Evolutionary conservation across 2,797 vertebrate species (phyloP).

Genomic region (Siniperca undulata): DNA sequence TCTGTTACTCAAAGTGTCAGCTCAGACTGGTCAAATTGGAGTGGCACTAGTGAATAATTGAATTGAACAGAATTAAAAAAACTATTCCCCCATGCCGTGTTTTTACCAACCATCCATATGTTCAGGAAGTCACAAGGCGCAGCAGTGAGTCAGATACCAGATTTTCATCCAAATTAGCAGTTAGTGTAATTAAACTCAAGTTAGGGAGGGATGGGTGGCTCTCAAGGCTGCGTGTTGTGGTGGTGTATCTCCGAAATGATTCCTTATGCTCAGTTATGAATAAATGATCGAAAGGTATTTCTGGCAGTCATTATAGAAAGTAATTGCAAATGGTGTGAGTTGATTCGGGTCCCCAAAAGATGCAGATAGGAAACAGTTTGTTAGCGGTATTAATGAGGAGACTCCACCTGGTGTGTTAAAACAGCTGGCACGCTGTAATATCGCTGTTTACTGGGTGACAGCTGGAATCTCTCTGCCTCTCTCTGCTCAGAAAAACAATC

Average conservation of each 20-base stretch:
- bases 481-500: conserved; percentile 1
- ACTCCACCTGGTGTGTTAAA: conserved; percentile 78
- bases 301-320: conserved; percentile 70
- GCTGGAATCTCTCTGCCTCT: conserved; percentile 50
- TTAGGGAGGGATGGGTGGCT: conserved; percentile 12
- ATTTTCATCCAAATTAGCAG: conserved; percentile 77
- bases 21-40: conserved; percentile 19
- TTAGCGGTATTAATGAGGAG: conserved; percentile 77
- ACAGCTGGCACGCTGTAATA: conserved; percentile 71
- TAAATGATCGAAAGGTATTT: conserved; percentile 68
- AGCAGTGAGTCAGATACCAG: conserved; percentile 63
- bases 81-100: conserved; percentile 15
- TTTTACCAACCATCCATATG: conserved; percentile 73
- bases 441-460: conserved; percentile 55
- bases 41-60: conserved; percentile 31
- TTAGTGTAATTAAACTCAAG: conserved; percentile 71
- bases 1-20: background rate
- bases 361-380: conserved; percentile 78
- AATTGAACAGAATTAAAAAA: conserved; percentile 36
- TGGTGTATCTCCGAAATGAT: conserved; percentile 50
- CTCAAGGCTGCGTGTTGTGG: background rate
- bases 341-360: conserved; percentile 61
- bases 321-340: conserved; percentile 76
- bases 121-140: conserved; percentile 56
- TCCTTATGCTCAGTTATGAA: conserved; percentile 71